Conservation (phyloP, 2,113 vertebrate genomes). For the Zapornia atra region DNA sequence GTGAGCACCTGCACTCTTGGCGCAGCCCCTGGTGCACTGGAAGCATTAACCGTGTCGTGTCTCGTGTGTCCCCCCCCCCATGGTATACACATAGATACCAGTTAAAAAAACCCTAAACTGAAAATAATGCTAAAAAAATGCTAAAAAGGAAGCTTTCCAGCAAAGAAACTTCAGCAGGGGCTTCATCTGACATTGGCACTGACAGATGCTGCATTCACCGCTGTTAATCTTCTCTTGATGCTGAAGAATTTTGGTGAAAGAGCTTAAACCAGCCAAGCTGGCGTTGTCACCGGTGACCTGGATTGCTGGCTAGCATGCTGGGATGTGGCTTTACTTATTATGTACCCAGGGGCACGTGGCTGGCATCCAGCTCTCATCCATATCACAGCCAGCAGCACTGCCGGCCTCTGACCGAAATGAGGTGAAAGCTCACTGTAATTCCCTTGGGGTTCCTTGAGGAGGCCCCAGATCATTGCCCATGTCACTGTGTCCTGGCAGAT, state of each 20-base stretch:
- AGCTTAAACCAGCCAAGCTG: neutral
- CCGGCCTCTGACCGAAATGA: fast-evolving
- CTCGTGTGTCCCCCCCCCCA: too few relatives aligned
- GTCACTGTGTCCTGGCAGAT: neutral
- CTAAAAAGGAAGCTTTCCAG: neutral
- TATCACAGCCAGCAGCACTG: neutral
- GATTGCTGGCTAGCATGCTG: neutral
- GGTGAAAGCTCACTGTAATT: neutral
- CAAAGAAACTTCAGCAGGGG: neutral
- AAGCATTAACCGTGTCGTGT: too few relatives aligned
- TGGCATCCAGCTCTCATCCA: neutral
- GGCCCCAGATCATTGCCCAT: neutral
- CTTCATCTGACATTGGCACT: neutral
- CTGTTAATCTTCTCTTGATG: fast-evolving
- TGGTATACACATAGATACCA: neutral
- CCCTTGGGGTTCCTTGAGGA: neutral
- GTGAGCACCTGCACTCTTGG: neutral
- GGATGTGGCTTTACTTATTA: neutral
- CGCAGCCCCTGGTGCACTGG: neutral
- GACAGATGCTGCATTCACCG: fast-evolving
- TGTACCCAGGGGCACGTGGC: neutral
- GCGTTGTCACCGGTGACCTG: neutral
- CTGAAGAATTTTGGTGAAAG: neutral
- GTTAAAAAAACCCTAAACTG: neutral
- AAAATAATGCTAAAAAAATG: neutral